Evolutionary conservation across 2,888 invertebrate genomes (phyloP).

Genomic region (Hemaris fuciformis): DNA sequence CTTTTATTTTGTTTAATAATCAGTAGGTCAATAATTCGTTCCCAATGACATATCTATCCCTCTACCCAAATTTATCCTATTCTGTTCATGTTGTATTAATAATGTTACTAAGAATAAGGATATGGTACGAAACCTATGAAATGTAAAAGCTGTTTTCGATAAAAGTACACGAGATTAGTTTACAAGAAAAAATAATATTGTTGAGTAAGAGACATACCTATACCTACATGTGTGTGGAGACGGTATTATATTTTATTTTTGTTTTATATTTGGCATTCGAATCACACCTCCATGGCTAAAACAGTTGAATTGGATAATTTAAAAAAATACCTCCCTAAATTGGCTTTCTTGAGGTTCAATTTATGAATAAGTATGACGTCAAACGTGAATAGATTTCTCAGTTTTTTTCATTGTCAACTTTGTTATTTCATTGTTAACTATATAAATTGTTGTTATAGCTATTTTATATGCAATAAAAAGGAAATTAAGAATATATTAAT

Average conservation of each 20-base stretch:
- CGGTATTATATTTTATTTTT: neutral
- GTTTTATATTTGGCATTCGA: neutral
- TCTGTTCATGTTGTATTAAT: no score
- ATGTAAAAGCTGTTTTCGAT: no score
- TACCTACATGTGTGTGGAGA: neutral
- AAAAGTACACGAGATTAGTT: no score
- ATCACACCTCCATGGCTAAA: neutral
- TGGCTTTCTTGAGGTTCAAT: neutral
- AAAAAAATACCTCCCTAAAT: conserved; percentile 1
- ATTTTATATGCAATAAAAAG: no score
- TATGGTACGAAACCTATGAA: no score
- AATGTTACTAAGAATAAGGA: no score
- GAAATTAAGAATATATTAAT: neutral
- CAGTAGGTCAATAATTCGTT: no score
- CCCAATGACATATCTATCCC: no score
- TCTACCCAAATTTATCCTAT: no score
- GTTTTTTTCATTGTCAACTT: neutral
- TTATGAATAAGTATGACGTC: neutral
- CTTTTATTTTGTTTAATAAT: no score
- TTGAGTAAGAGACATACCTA: neutral
- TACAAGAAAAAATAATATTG: neutral
- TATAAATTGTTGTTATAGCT: neutral
- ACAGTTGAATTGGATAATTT: conserved; percentile 8
- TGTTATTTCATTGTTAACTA: neutral
- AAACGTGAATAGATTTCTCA: neutral